A percentile compares a stretch with the other conserved stretches of the same genome.
phyloP scores from a whole-genome alignment of 2,888 invertebrate species.

The Podabrus alpinus region DNA sequence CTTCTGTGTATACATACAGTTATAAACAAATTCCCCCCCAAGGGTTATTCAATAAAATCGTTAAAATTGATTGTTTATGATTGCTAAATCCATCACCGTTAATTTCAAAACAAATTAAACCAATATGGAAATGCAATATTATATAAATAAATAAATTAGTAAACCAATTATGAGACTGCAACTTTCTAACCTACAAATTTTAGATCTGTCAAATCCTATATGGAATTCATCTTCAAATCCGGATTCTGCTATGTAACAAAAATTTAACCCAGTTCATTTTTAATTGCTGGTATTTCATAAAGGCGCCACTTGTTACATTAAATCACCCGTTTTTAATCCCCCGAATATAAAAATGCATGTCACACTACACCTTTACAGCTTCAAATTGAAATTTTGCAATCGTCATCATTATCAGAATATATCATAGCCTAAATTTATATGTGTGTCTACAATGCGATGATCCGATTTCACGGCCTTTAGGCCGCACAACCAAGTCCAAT shows the following conservation, averaged over 20 bases:
- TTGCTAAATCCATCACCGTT: background rate
- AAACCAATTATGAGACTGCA: background rate
- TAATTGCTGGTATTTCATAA: too few species aligned
- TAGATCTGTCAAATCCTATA: background rate
- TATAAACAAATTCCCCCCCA: background rate
- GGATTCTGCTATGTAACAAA: background rate
- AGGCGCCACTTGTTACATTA: too few species aligned
- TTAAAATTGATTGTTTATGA: background rate
- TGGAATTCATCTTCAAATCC: background rate
- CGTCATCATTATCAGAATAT: too few species aligned
- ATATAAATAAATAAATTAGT: background rate
- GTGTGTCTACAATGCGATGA: too few species aligned
- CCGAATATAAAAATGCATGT: too few species aligned
- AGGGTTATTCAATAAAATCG: background rate
- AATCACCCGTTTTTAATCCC: too few species aligned
- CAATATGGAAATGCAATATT: background rate
- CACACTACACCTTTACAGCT: too few species aligned
- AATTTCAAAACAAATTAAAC: background rate
- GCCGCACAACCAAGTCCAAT: too few species aligned
- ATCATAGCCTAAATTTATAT: too few species aligned
- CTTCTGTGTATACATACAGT: constrained; percentile 6
- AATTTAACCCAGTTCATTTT: background rate
- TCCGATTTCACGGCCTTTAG: too few species aligned
- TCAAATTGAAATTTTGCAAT: too few species aligned
- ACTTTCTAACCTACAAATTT: background rate